These are phyloP conservation scores for Pavo muticus DNA, from an alignment of 2,113 vertebrate genomes.

Conservation along the genomic window DNA sequence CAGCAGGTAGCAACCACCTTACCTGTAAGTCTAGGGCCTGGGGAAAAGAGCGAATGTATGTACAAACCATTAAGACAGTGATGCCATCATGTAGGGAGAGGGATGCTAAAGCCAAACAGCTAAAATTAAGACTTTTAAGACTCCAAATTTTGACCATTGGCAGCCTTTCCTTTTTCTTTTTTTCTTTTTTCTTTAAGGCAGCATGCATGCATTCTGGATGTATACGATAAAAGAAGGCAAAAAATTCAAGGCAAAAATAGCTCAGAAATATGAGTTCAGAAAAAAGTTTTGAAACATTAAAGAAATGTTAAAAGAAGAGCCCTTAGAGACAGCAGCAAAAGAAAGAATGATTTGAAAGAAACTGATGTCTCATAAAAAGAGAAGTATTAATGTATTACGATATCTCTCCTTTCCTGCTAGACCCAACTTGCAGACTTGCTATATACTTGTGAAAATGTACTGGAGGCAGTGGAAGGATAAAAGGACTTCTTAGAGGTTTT, in stretches of 20 bases:
- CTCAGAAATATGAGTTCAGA: not conserved
- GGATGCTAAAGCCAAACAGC: not conserved
- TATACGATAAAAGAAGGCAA: not conserved
- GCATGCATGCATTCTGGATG: not conserved
- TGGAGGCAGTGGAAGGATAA: not conserved
- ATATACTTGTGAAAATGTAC: not conserved
- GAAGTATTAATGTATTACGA: not conserved
- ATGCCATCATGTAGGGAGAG: not conserved
- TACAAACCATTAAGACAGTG: not conserved
- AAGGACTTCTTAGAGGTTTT: not conserved
- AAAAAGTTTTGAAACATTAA: not conserved
- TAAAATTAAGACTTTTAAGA: not conserved
- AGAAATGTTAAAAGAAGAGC: not conserved
- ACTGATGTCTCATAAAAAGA: not conserved
- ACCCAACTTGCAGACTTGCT: not conserved
- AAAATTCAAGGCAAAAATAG: not conserved
- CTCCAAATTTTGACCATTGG: not conserved
- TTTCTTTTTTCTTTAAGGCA: not conserved
- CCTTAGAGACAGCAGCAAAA: not conserved
- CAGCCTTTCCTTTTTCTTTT: not conserved
- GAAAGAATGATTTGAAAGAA: not conserved
- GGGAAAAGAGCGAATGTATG: not conserved
- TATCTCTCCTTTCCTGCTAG: not conserved
- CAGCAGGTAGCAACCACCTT: not conserved
- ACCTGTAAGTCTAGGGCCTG: not conserved